Evolutionary conservation across 2,888 invertebrate species (phyloP).

Genomic region (Drosophila barbarae): DNA sequence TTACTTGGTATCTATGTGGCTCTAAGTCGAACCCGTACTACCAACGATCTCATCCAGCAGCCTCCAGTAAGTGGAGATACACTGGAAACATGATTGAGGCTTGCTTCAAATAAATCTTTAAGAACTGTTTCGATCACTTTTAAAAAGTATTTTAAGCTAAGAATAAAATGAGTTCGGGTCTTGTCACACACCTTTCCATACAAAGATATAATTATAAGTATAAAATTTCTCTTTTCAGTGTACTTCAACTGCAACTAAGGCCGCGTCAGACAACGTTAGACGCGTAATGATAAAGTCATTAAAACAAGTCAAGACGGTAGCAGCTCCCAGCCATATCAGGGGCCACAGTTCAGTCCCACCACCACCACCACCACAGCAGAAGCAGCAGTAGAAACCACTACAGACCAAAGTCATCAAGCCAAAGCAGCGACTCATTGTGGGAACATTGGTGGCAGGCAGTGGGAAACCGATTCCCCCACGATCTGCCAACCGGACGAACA

Average conservation of each 20-base stretch:
- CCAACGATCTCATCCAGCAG: conserved; percentile 9
- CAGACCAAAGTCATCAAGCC: conserved; percentile 35
- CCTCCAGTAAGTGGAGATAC: conserved; percentile 2
- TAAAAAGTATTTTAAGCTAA: no score
- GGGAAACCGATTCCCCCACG: conserved; percentile 39
- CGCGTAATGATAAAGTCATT: conserved; percentile 70
- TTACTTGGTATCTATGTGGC: conserved; percentile 10
- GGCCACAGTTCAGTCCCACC: conserved; percentile 55
- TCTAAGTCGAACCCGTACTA: background rate
- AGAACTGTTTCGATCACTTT: no score
- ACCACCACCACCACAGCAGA: conserved; percentile 15
- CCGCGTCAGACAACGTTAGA: conserved; percentile 25
- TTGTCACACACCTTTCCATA: background rate
- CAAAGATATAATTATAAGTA: background rate
- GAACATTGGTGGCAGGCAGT: conserved; percentile 23
- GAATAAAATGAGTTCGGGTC: background rate
- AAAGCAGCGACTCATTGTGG: conserved; percentile 46
- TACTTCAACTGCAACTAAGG: conserved; percentile 28
- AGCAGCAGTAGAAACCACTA: conserved; percentile 14
- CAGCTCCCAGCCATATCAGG: conserved; percentile 49
- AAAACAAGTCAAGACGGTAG: conserved; percentile 53
- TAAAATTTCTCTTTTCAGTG: conserved; percentile 1
- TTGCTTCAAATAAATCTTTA: no score
- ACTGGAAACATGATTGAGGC: background rate
- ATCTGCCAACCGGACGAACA: background rate